phyloP scores from a whole-genome alignment of 2,797 vertebrate genomes.

The Tiaroga cobitis region DNA sequence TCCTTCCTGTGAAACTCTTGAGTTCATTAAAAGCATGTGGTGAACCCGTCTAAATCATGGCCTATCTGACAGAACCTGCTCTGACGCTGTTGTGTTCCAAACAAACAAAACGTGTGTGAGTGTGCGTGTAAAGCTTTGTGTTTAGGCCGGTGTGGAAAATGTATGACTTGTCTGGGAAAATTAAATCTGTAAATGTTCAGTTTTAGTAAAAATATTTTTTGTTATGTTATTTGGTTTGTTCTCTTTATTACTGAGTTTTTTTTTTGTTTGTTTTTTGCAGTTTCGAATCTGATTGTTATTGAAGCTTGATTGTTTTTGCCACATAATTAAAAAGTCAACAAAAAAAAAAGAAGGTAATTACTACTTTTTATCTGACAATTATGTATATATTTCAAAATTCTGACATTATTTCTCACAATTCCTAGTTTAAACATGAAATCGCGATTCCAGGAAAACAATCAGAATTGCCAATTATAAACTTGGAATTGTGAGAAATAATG shows the following conservation, averaged over 20 bases:
- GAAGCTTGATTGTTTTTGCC: not conserved
- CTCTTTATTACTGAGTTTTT: conserved; percentile 45
- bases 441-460: not conserved
- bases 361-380: too few species aligned
- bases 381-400: too few species aligned
- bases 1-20: conserved; percentile 51
- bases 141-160: conserved; percentile 51
- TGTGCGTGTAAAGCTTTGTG: conserved; percentile 24
- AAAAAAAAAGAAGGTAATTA: too few species aligned
- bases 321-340: too few species aligned
- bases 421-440: not conserved
- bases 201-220: conserved; percentile 65
- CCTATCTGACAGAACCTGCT: conserved; percentile 39
- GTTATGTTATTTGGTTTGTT: conserved; percentile 52
- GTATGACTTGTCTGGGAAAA: conserved; percentile 59
- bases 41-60: conserved; percentile 32
- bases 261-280: not conserved
- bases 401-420: too few species aligned
- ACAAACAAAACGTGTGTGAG: conserved; percentile 2
- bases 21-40: conserved; percentile 38
- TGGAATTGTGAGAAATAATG: not conserved
- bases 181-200: conserved; percentile 58
- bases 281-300: not conserved
- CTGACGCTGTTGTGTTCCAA: conserved; percentile 33
- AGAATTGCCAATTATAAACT: not conserved